These are phyloP conservation scores for Sebastiscus albofasciatus DNA, from an alignment of 2,797 vertebrate species.

Conservation along the genomic window DNA sequence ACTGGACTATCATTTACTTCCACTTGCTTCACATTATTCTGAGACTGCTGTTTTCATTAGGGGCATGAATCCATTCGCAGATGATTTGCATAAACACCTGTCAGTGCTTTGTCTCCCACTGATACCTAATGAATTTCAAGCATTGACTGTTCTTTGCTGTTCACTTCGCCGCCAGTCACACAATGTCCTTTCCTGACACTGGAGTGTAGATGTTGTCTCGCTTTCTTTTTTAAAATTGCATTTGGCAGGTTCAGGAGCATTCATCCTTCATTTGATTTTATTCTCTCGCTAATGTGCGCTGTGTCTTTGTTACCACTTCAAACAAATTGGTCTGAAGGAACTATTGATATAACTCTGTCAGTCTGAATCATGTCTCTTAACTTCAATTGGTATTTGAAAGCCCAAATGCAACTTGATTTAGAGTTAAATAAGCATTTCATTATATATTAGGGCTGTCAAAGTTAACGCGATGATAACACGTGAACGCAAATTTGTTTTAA, in stretches of 20 bases:
- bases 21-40: conserved; percentile 61
- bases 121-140: conserved; percentile 79
- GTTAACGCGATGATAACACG: too few relatives aligned
- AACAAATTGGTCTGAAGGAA: conserved; percentile 36
- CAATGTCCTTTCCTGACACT: conserved; percentile 41
- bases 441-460: too few relatives aligned
- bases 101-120: conserved; percentile 80
- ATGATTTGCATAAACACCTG: conserved; percentile 83
- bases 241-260: conserved; percentile 17
- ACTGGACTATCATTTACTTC: conserved; percentile 70
- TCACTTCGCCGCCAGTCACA: conserved; percentile 55
- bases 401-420: not conserved
- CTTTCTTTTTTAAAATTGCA: conserved; percentile 36
- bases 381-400: not conserved
- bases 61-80: conserved; percentile 71
- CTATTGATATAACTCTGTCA: conserved; percentile 19
- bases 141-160: conserved; percentile 60
- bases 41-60: conserved; percentile 73
- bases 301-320: conserved; percentile 6
- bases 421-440: not conserved
- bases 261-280: conserved; percentile 25
- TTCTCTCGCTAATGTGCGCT: not conserved
- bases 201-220: conserved; percentile 28
- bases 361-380: not conserved
- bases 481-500: too few relatives aligned